Evolutionary conservation across 2,113 vertebrate species (phyloP), one percentile per base, ranked within the genome.

Genomic region (Coptodon bakossiorum): DNA sequence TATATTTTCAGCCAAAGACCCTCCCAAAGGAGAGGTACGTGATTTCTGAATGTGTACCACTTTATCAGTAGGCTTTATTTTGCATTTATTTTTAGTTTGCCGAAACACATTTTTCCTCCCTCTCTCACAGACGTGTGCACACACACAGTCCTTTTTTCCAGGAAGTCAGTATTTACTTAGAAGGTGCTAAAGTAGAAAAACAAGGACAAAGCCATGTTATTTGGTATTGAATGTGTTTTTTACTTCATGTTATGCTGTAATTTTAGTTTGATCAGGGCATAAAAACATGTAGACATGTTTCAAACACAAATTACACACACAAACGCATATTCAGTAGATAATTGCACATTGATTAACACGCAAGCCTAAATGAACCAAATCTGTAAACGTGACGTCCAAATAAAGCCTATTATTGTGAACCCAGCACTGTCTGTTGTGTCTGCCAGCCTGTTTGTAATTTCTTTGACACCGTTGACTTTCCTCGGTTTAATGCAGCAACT

Each of bases 351-450:
- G 38, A 73, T 54, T 78, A 34, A 84, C 9, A 78, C 9, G 68
- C 43, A 86, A 82, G 73, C 45, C 84, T 54, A 43, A 76, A 76
- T 50, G 27, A 81, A 84, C 63, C 59, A 81, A 34, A 88, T 90
- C 66, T 94, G 93, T 93, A 91, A 89, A 95, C 90, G 86, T 81
- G 63, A 93, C 90, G 40, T 93, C 82, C 61, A 94, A 95, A 95
- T 96, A 96, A 97, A 96, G 78, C 86, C 82, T 87, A 83, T 86
- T 92, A 90, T 96, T 95, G 93, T 95, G 88, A 95, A 89, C 87
- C 89, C 14, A 84, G 81, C 54, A 6, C 8, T 83, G 89, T 89
- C 52, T 86, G 84, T 87, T 91, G 38, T 94, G 29, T 91, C 57
- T 90, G 19, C 14, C 54, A 50, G 6, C 40, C 43, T 48, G 43